Base-by-base conservation (phyloP, 2,888 invertebrate genomes). In the Abscondita cerata region DNA sequence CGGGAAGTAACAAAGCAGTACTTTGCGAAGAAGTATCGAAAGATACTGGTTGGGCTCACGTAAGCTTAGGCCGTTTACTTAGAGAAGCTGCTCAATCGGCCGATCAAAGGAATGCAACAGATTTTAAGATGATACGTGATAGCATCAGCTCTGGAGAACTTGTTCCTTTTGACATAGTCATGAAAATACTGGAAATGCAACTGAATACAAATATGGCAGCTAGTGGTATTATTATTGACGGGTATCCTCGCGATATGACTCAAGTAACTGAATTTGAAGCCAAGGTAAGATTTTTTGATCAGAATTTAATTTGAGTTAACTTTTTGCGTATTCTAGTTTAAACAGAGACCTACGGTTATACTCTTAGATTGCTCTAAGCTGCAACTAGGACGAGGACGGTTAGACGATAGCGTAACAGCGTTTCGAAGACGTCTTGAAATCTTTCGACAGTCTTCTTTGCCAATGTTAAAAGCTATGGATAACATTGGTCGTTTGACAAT, bases 321-420 rank as follows among this genome's bases (percentile, higher is more conserved):
- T 70, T 66, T 65, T 80, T 82, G 15, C 79, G n/a, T n/a, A n/a
- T n/a, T n/a, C n/a, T n/a, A 94, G 94, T 92, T 89, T 79, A 86
- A 87, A 56, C 86, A 90, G 71, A 84, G 86, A 50, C 95, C 96
- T 1, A 88, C 92, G 0, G 87, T 94, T 75, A 87, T 96, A 2
- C 84, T 96, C 0, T 82, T 96, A 72, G 96, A 96, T 81, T 96
- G 96, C 75, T 95, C 95, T 0, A 96, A 96, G 79, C 84, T 95
- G 60, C 93, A 95, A 78, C 82, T 94, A 46, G 94, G 93, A 0
- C 86, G 94, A 19, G 92, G 93, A 0, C 82, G 93, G 20, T 83
- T 92, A 11, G 96, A 96, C 76, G 95, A 96, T 80, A 92, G 90
- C 6, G 91, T 93, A 18, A 90, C 92, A 6, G 93, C 95, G 0